phyloP scores from a whole-genome alignment of 2,113 vertebrate genomes.

The Aegypius monachus region DNA sequence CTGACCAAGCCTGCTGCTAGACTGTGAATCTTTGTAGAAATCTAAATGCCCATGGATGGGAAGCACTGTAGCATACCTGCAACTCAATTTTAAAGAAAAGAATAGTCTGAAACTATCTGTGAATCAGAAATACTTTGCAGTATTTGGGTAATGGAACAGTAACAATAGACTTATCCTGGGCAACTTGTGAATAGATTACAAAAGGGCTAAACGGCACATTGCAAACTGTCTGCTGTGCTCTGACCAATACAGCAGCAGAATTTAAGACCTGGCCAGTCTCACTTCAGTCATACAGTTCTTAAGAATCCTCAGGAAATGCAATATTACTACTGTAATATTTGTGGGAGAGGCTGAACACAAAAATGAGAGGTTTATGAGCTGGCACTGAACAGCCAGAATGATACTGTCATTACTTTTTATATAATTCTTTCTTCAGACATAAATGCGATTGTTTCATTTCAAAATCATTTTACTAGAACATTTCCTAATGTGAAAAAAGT shows the following conservation, averaged over 20 bases:
- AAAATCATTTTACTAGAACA: neutral
- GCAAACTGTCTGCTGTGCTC: neutral
- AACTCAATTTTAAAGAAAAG: neutral
- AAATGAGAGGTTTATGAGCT: neutral
- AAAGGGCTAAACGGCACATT: neutral
- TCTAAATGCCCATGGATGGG: neutral
- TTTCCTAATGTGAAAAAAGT: neutral
- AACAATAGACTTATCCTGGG: neutral
- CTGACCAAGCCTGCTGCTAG: neutral
- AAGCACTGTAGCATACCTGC: neutral
- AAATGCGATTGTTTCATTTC: neutral
- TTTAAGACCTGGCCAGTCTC: neutral
- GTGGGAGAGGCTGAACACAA: constrained; percentile 26
- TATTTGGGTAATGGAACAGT: neutral
- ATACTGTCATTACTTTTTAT: neutral
- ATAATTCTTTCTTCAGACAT: neutral
- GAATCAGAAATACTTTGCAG: neutral
- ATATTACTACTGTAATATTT: neutral
- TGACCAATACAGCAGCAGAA: neutral
- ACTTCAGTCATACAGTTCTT: neutral
- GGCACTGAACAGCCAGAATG: neutral
- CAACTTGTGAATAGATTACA: neutral
- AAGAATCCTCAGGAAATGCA: constrained; percentile 31
- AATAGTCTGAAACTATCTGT: neutral
- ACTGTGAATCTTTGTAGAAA: neutral